Evolutionary conservation across 2,888 invertebrate species (phyloP).

Genomic region (Erebia palarica): DNA sequence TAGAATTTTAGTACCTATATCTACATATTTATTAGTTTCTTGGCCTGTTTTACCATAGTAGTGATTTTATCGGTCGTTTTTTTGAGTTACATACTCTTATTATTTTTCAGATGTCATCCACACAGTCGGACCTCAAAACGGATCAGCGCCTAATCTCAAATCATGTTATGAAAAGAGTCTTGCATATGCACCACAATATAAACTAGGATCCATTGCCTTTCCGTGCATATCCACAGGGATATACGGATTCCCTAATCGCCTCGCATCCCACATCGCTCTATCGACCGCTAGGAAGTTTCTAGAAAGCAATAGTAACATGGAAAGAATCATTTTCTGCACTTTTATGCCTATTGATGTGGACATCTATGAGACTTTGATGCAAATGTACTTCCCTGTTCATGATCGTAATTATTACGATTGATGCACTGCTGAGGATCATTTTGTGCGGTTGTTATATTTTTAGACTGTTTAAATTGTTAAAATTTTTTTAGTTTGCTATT

Average conservation of each 20-base stretch:
- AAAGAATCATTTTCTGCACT: conserved; percentile 90
- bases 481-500: too few species aligned
- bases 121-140: conserved; percentile 93
- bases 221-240: conserved; percentile 97
- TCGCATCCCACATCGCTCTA: conserved; percentile 90
- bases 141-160: conserved; percentile 83
- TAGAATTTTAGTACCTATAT: too few species aligned
- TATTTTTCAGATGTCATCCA: conserved; percentile 90
- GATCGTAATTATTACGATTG: conserved; percentile 47
- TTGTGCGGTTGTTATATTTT: background rate
- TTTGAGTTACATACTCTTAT: conserved; percentile 3
- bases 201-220: conserved; percentile 88
- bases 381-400: conserved; percentile 87
- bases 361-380: conserved; percentile 87
- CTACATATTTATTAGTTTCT: too few species aligned
- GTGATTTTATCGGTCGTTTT: too few species aligned
- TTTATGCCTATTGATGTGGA: conserved; percentile 87
- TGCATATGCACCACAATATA: conserved; percentile 77
- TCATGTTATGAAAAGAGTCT: conserved; percentile 88
- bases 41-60: too few species aligned
- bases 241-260: conserved; percentile 91
- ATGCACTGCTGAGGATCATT: background rate
- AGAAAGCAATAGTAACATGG: conserved; percentile 78
- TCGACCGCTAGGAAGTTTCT: conserved; percentile 85
- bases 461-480: too few species aligned